Base-by-base conservation (phyloP, 2,113 vertebrate genomes). In the Chauna torquata region DNA sequence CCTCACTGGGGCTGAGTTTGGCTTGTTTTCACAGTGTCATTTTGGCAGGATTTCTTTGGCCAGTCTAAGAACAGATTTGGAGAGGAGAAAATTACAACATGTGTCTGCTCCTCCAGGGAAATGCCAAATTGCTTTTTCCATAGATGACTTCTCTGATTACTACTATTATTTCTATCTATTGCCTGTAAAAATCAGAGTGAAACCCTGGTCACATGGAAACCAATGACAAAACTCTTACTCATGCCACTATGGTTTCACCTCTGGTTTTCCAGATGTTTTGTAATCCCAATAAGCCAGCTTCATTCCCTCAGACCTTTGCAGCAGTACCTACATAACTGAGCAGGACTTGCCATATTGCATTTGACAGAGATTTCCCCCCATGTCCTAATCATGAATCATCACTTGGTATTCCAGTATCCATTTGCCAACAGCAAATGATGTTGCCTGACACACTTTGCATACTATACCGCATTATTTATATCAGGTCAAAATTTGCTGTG, bases 351-450 rank as follows among this genome's bases (percentile, higher is more conserved):
- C 38, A 38, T 76, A 69, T 45, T 86, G 30, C n/a, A 42, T 54
- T 84, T 82, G 86, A 90, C 38, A 62, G 64, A 83, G 16, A 30
- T 50, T 91, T 82, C 11, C 66, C 69, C 32, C 36, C 17, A 28
- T 78, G 76, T 87, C 71, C 92, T 82, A 32, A 85, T 83, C 50
- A 54, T 23, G 45, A 79, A 55, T 59, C 66, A 92, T 92, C 83
- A 82, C 61, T 85, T 28, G 27, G 28, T n/a, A 81, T 74, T 78
- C 59, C 36, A 42, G 62, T 65, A 87, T 54, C 65, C 14, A 4
- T 92, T 86, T 82, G 59, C 54, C 81, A 94, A 83, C 76, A 85
- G 57, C 50, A 91, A 94, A 91, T 61, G 54, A 95, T 82, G 61
- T 85, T 93, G 50, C 64, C 86, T 93, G 85, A 92, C 64, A 75